Percentiles rank a stretch among this genome's conserved stretches.
Conservation (phyloP, 1,140 invertebrate genomes). For the Galleria mellonella region DNA sequence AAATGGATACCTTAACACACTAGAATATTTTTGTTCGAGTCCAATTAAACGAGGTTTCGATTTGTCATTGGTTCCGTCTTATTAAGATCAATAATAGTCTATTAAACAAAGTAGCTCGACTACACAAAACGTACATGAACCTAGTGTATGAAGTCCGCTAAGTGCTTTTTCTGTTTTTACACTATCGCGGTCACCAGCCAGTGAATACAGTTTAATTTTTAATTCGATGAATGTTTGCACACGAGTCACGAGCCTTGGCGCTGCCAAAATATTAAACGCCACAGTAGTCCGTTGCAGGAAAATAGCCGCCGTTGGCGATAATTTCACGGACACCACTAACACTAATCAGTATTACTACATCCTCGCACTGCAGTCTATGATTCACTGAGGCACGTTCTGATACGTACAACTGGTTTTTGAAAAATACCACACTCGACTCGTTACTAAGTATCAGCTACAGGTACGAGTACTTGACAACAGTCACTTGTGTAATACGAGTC, state of each 20-base stretch:
- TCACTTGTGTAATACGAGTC: not conserved
- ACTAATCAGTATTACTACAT: conserved; percentile 29
- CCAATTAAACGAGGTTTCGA: no score
- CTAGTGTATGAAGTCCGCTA: no score
- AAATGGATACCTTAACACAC: no score
- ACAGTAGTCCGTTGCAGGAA: not conserved
- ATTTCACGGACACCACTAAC: not conserved
- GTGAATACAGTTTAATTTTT: conserved; percentile 3
- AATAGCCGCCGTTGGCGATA: no score
- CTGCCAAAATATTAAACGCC: conserved; percentile 5
- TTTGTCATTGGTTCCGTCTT: no score
- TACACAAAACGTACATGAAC: no score
- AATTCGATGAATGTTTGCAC: conserved; percentile 8
- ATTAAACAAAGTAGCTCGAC: no score
- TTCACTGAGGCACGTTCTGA: conserved; percentile 29
- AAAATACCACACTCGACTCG: conserved; percentile 12
- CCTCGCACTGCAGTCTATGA: conserved; percentile 34
- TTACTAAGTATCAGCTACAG: conserved; percentile 7
- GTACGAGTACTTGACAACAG: not conserved
- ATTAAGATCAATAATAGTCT: no score
- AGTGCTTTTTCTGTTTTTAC: no score
- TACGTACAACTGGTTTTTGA: conserved; percentile 21
- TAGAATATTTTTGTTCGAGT: no score
- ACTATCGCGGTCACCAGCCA: no score
- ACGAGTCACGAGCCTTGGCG: not conserved